Conservation (phyloP, 2,113 vertebrate genomes). For the Mionectes macconnelli region DNA sequence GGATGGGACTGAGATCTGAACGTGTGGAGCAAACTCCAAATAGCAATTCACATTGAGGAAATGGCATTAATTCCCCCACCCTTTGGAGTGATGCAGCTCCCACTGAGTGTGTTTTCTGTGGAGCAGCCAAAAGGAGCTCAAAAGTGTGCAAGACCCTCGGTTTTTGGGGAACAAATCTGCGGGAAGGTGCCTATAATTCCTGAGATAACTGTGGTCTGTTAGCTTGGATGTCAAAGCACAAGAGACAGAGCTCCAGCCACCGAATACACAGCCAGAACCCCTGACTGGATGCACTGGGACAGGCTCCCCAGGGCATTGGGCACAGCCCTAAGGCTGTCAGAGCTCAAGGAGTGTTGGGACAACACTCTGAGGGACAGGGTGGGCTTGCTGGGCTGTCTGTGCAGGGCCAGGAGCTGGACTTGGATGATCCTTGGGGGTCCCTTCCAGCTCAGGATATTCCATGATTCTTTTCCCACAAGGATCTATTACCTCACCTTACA, state of each 20-base stretch:
- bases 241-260: background rate
- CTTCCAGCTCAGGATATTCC: background rate
- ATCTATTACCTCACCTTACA: background rate
- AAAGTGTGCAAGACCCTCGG: rapidly evolving
- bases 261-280: background rate
- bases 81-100: background rate
- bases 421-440: rapidly evolving
- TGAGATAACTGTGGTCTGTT: too few relatives aligned
- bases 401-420: background rate
- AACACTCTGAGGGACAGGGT: too few relatives aligned
- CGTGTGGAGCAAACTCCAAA: background rate
- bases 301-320: background rate
- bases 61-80: background rate
- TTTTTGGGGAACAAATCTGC: background rate
- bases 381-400: background rate
- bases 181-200: background rate
- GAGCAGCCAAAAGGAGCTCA: background rate
- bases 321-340: background rate
- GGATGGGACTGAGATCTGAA: background rate
- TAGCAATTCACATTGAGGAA: background rate
- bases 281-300: background rate
- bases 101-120: background rate
- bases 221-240: background rate
- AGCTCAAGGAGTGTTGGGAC: background rate
- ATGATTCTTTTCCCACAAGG: background rate